Conservation (phyloP, 1,140 invertebrate genomes). For the Schlechtendalia chinensis region DNA sequence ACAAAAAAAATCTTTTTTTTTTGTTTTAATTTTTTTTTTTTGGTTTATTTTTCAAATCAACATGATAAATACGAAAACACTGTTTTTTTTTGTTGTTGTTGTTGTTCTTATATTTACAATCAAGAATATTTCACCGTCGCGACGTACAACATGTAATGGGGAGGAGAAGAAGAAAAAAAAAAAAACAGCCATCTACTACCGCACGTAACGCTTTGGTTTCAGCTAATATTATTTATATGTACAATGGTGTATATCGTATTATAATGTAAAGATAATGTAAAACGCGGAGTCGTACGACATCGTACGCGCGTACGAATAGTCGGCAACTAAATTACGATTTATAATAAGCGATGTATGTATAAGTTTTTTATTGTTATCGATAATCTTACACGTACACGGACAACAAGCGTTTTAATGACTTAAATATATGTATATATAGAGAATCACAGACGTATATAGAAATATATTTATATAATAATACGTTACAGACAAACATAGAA, state of each 20-base stretch:
- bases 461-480: slow-evolving; percentile 39
- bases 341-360: too few species aligned
- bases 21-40: not conserved
- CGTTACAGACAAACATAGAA: not conserved
- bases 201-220: slow-evolving; percentile 45
- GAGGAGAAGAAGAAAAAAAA: too few species aligned
- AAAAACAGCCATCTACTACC: slow-evolving; percentile 16
- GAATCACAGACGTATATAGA: slow-evolving; percentile 48
- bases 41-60: slow-evolving; percentile 9
- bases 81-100: not conserved
- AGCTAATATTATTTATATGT: slow-evolving; percentile 35
- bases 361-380: too few species aligned
- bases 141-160: too few species aligned
- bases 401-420: slow-evolving; percentile 25
- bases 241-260: not conserved
- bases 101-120: not conserved
- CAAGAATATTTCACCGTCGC: slow-evolving; percentile 6
- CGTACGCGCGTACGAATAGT: slow-evolving; percentile 4
- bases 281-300: too few species aligned
- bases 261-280: slow-evolving; percentile 16
- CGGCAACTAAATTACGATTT: slow-evolving; percentile 9
- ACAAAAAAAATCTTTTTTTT: not conserved
- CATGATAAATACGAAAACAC: slow-evolving; percentile 32
- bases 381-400: slow-evolving; percentile 23
- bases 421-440: slow-evolving; percentile 45